Base-by-base conservation (phyloP, 2,113 vertebrate species). In the Pangasianodon hypophthalmus region DNA sequence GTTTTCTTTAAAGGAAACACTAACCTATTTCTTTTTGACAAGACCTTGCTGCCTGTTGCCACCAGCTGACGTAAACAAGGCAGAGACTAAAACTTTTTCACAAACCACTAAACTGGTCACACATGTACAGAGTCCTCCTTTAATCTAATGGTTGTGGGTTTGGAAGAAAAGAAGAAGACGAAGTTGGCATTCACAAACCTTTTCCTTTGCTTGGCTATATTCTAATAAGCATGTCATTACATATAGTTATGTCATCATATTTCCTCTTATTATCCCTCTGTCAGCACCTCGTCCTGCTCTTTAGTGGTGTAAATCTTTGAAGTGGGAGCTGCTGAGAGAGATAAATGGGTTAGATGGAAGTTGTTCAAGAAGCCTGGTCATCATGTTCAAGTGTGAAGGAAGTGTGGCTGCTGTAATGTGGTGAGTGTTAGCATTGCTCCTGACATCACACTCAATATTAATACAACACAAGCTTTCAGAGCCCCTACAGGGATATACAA, bases 281-380 rank as follows among this genome's bases (percentile, higher is more conserved):
- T 88, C 80, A 84, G 80, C 52, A 62, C 67, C 56, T 56, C 64
- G n/a, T 88, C 54, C 48, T n/a, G 9, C 60, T 64, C n/a, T 86
- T 88, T 44, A 75, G 37, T 44, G 71, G 52, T n/a, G 44, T 85
- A 84, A 87, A 90, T 62, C 56, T 85, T 88, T 79, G 11, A 29
- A 87, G 54, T 90, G 44, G 24, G 67, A 10, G 56, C 86, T 79
- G 67, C 86, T 87, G 80, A 87, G 41, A 67, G 54, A 84, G 79
- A 77, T 46, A 89, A 41, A 71, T 84, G 32, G 84, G 69, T 46
- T 46, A 86, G 32, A 52, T 54, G 85, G 58, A 91, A 89, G 56
- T 87, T 69, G 85, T 64, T 84, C 56, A 87, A 54, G 88, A 91
- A 85, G 64, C 44, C 46, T 86, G 84, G 87, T 18, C 84, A 88